Conservation (phyloP, 2,113 vertebrate genomes). For the Dipodomys stephensi region DNA sequence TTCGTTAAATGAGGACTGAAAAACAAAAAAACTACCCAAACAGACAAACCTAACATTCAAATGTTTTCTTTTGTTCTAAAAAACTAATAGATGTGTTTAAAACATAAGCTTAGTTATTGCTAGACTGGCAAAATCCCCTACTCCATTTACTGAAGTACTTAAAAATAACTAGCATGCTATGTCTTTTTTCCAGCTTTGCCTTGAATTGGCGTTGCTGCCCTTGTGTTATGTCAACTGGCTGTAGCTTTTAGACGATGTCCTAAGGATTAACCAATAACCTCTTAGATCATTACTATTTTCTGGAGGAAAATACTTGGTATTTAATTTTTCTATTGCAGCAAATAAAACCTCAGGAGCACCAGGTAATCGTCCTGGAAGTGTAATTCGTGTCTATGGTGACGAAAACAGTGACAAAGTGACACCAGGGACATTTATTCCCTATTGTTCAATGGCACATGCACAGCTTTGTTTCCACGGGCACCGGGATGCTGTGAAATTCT, state of each 20-base stretch:
- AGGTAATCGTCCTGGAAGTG: conserved; percentile 91
- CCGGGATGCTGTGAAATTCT: conserved; percentile 98
- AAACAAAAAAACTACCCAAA: background rate
- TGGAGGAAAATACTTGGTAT: conserved; percentile 75
- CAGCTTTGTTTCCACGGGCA: conserved; percentile 99
- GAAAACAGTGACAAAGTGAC: conserved; percentile 97
- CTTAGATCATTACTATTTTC: conserved; percentile 58
- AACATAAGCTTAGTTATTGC: conserved; percentile 82
- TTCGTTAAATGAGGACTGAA: conserved; percentile 42
- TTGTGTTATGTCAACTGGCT: conserved; percentile 88
- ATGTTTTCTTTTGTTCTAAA: conserved; percentile 51
- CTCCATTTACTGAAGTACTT: conserved; percentile 88
- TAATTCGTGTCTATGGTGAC: conserved; percentile 95
- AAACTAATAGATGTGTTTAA: conserved; percentile 44
- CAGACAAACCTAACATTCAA: conserved; percentile 17
- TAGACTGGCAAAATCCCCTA: conserved; percentile 90
- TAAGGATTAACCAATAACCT: conserved; percentile 86
- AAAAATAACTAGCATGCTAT: conserved; percentile 89
- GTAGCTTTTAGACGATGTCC: conserved; percentile 88
- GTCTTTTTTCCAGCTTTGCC: conserved; percentile 87
- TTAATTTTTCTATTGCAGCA: conserved; percentile 85
- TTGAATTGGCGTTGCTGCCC: conserved; percentile 89
- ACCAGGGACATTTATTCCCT: conserved; percentile 95
- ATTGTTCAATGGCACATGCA: conserved; percentile 98
- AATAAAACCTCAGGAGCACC: conserved; percentile 90